Percentiles rank a stretch among this genome's conserved stretches.
Conservation (phyloP, 30 jellyfish, hydroid and myxozoan genomes). For the Cassiopea xamachana region DNA sequence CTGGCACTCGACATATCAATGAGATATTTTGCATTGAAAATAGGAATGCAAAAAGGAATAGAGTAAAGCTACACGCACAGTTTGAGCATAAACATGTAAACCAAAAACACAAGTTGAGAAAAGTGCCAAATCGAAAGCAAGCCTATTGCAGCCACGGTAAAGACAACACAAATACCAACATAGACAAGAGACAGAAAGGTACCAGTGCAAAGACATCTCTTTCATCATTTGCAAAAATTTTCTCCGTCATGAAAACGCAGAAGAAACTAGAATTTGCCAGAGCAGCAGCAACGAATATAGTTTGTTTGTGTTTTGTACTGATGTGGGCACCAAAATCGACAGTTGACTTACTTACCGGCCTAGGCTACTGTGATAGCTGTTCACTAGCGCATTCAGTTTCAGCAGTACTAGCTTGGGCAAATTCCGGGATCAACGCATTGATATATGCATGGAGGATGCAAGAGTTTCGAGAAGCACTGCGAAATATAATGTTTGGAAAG, state of each 20-base stretch:
- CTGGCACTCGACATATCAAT: background rate
- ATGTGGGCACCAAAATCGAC: slow-evolving; percentile 83
- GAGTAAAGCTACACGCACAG: background rate
- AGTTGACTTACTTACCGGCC: slow-evolving; percentile 58
- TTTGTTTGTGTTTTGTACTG: slow-evolving; percentile 55
- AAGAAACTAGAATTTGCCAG: slow-evolving; percentile 40
- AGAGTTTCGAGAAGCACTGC: slow-evolving; percentile 58
- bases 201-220: slow-evolving; percentile 16
- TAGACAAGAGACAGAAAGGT: background rate
- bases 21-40: background rate
- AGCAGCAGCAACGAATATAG: slow-evolving; percentile 60
- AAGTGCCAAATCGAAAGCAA: background rate
- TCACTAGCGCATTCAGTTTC: slow-evolving; percentile 48
- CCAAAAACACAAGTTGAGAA: background rate
- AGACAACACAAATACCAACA: background rate
- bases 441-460: slow-evolving; percentile 77
- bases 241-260: slow-evolving; percentile 33
- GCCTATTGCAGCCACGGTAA: slow-evolving; percentile 20
- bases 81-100: background rate
- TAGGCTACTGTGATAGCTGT: slow-evolving; percentile 63
- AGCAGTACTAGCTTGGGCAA: slow-evolving; percentile 72
- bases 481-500: background rate
- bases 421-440: slow-evolving; percentile 71
- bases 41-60: background rate
- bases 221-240: slow-evolving; percentile 19